Conservation (phyloP, 2,797 vertebrate species). For the Halcyon chelicuti region DNA sequence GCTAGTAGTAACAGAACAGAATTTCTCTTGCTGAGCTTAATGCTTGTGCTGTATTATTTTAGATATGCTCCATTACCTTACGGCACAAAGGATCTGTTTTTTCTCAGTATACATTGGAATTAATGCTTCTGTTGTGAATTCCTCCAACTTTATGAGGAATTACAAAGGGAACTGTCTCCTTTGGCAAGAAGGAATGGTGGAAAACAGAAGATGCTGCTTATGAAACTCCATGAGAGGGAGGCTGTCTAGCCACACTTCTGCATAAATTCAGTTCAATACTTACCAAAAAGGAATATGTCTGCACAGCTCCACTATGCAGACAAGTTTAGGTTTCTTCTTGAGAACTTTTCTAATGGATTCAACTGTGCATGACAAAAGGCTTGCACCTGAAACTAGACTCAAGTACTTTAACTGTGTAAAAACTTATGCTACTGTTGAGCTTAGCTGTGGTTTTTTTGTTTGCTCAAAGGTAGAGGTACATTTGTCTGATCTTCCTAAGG, state of each 20-base stretch:
- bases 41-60: slow-evolving; percentile 29
- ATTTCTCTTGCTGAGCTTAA: slow-evolving; percentile 39
- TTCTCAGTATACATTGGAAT: neutral
- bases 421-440: neutral
- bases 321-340: neutral
- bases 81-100: slow-evolving; percentile 7
- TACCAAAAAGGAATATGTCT: neutral
- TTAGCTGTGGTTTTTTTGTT: neutral
- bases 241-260: neutral
- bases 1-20: neutral
- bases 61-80: slow-evolving; percentile 50
- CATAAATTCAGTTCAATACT: neutral
- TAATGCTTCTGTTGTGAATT: neutral
- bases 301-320: neutral
- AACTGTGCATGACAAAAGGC: neutral
- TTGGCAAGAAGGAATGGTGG: neutral
- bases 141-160: neutral
- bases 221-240: neutral
- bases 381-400: neutral
- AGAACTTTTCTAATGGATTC: neutral
- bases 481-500: neutral
- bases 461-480: neutral
- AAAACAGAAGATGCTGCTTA: neutral
- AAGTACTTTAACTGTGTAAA: neutral
- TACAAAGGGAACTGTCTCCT: neutral